These are phyloP conservation scores for Bombus pyrosoma DNA, from an alignment of 1,140 invertebrate species.

Conservation along the genomic window DNA sequence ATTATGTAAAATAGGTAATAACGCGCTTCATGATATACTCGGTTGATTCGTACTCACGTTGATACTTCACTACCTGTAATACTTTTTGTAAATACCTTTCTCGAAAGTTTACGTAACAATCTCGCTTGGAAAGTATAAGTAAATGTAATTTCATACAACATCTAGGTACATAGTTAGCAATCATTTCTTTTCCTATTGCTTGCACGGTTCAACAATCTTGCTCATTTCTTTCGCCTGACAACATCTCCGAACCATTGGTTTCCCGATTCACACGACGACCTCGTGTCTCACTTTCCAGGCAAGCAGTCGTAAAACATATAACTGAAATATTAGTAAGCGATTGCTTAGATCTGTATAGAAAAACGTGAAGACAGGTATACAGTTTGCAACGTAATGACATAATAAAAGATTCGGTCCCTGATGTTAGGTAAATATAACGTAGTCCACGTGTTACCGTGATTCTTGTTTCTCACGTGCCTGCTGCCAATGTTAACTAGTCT, in stretches of 20 bases:
- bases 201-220: neutral
- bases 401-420: neutral
- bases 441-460: neutral
- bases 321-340: neutral
- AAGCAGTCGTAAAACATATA: neutral
- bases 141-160: constrained; percentile 42
- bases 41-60: neutral
- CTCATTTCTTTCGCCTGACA: neutral
- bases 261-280: no score
- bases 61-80: constrained; percentile 3
- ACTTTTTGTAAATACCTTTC: neutral
- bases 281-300: neutral
- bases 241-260: no score
- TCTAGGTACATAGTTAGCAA: no score
- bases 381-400: neutral
- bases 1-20: constrained; percentile 33
- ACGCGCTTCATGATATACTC: neutral
- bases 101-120: constrained; percentile 42
- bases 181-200: no score
- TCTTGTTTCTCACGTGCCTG: neutral
- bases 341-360: neutral
- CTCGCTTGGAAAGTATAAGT: constrained; percentile 44
- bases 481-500: neutral
- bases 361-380: neutral
- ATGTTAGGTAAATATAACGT: neutral